These are phyloP conservation scores for Diaprepes abbreviatus DNA, from an alignment of 2,888 invertebrate species.

Conservation along the genomic window DNA sequence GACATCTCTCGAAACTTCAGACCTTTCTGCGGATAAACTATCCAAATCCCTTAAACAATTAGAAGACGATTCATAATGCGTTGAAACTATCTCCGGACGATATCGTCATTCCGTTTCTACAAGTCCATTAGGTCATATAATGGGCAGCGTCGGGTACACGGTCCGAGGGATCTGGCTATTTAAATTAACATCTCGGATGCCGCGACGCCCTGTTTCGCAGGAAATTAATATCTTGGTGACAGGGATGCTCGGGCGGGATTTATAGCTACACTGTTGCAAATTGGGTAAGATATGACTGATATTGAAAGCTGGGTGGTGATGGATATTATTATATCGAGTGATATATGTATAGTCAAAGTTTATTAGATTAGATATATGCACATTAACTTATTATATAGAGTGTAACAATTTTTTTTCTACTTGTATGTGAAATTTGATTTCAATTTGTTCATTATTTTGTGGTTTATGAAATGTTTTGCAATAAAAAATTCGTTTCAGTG, in stretches of 20 bases:
- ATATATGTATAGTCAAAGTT: background rate
- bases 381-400: too few relatives aligned
- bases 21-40: too few relatives aligned
- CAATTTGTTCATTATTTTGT: too few relatives aligned
- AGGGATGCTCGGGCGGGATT: slow-evolving; percentile 36
- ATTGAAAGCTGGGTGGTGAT: slow-evolving; percentile 16
- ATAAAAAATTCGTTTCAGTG: too few relatives aligned
- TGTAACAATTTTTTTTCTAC: too few relatives aligned
- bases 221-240: slow-evolving; percentile 44
- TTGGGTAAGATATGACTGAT: slow-evolving; percentile 26
- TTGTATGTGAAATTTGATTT: too few relatives aligned
- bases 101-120: slow-evolving; percentile 2
- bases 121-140: slow-evolving; percentile 25
- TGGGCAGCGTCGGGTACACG: background rate
- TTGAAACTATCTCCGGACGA: slow-evolving; percentile 6
- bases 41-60: background rate
- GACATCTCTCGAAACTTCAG: too few relatives aligned
- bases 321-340: background rate
- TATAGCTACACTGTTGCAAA: slow-evolving; percentile 30
- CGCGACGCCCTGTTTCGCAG: slow-evolving; percentile 31
- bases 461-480: too few relatives aligned
- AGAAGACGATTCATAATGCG: slow-evolving; percentile 3
- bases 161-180: slow-evolving; percentile 18
- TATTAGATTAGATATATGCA: too few relatives aligned
- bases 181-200: slow-evolving; percentile 31